Conservation (phyloP, 2,797 vertebrate genomes). For the Perodicticus potto region DNA sequence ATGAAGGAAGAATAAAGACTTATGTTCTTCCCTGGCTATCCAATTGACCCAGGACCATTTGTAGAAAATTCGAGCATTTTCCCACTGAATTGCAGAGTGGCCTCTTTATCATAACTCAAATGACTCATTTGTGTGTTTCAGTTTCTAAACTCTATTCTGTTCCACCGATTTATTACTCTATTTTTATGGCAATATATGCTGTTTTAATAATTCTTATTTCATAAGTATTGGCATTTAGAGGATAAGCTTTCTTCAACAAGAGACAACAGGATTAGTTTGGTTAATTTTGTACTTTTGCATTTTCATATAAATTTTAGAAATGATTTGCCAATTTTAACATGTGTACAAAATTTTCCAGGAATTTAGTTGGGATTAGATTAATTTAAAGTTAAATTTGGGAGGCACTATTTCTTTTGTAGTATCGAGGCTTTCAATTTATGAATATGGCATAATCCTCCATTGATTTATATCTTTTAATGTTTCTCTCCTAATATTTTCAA, state of each 20-base stretch:
- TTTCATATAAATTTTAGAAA: conserved; percentile 9
- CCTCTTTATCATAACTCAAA: conserved; percentile 16
- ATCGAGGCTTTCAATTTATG: not conserved
- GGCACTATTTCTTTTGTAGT: not conserved
- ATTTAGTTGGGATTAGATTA: not conserved
- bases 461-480: conserved; percentile 6
- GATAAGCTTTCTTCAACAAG: not conserved
- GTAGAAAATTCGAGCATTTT: conserved; percentile 47
- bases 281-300: conserved; percentile 6
- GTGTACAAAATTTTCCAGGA: not conserved
- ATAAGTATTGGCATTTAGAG: not conserved
- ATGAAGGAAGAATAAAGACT: not conserved
- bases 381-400: not conserved
- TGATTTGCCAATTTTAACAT: not conserved
- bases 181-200: not conserved
- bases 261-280: not conserved
- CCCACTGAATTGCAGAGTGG: not conserved
- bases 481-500: not conserved
- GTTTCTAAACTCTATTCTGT: not conserved
- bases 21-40: not conserved
- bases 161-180: not conserved
- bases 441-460: not conserved
- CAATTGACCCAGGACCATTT: conserved; percentile 13
- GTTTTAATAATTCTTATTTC: conserved; percentile 10
- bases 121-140: not conserved